These are phyloP conservation scores for Brachypterus glaber DNA, from an alignment of 2,888 invertebrate species.

Conservation along the genomic window DNA sequence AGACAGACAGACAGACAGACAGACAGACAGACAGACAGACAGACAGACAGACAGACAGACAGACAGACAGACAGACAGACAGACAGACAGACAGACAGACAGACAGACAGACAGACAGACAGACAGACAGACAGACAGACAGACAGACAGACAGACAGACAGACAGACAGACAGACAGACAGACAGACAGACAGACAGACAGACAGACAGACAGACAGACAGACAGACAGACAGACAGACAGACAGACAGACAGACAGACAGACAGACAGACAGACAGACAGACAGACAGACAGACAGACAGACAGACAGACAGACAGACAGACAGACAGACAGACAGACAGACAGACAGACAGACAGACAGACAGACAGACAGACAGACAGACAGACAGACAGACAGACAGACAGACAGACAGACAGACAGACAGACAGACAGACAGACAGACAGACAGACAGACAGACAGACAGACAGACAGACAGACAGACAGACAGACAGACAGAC, in stretches of 20 bases:
- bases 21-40: slow-evolving; percentile 2
- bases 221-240: slow-evolving; percentile 5
- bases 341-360: slow-evolving; percentile 6
- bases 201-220: slow-evolving; percentile 2
- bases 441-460: slow-evolving; percentile 6
- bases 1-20: slow-evolving; percentile 8
- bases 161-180: slow-evolving; percentile 2
- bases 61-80: slow-evolving; percentile 2
- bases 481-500: slow-evolving; percentile 6
- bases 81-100: slow-evolving; percentile 2
- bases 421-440: slow-evolving; percentile 6
- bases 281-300: slow-evolving; percentile 6
- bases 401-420: slow-evolving; percentile 6
- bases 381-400: slow-evolving; percentile 6
- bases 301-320: slow-evolving; percentile 6
- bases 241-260: slow-evolving; percentile 6
- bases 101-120: slow-evolving; percentile 2
- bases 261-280: slow-evolving; percentile 6
- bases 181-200: slow-evolving; percentile 2
- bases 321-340: slow-evolving; percentile 6
- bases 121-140: slow-evolving; percentile 2
- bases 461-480: slow-evolving; percentile 6
- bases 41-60: slow-evolving; percentile 2
- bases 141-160: slow-evolving; percentile 2
- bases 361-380: slow-evolving; percentile 6